These are phyloP conservation scores for Nebria brevicollis DNA, from an alignment of 2,888 invertebrate species.

Conservation along the genomic window DNA sequence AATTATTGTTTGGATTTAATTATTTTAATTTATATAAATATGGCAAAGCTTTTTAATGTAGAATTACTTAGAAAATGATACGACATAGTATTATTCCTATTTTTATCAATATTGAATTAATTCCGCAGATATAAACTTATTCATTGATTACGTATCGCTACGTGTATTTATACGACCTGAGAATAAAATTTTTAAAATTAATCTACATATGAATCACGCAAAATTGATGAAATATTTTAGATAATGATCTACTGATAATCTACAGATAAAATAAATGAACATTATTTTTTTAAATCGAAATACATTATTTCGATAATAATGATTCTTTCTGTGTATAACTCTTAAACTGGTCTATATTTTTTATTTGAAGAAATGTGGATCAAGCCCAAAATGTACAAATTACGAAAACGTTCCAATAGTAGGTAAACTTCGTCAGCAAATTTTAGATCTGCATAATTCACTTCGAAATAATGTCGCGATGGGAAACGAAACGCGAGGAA, in stretches of 20 bases:
- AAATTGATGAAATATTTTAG: background rate
- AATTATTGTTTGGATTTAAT: too few relatives aligned
- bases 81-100: too few relatives aligned
- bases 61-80: too few relatives aligned
- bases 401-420: conserved; percentile 50
- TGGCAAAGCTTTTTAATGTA: too few relatives aligned
- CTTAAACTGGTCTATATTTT: background rate
- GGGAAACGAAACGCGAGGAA: conserved; percentile 56
- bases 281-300: too few relatives aligned
- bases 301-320: background rate
- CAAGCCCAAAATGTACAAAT: conserved; percentile 52
- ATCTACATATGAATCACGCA: background rate
- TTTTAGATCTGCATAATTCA: conserved; percentile 59
- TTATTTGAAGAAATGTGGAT: conserved; percentile 57
- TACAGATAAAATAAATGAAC: too few relatives aligned
- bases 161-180: background rate
- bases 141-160: too few relatives aligned
- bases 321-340: background rate
- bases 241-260: background rate
- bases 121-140: too few relatives aligned
- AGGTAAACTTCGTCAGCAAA: conserved; percentile 56
- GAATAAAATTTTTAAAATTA: background rate
- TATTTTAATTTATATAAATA: too few relatives aligned
- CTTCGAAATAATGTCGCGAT: conserved; percentile 58
- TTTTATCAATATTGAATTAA: too few relatives aligned